Evolutionary conservation across 2,113 vertebrate genomes (phyloP).

Genomic region (Grammomys dolichurus): DNA sequence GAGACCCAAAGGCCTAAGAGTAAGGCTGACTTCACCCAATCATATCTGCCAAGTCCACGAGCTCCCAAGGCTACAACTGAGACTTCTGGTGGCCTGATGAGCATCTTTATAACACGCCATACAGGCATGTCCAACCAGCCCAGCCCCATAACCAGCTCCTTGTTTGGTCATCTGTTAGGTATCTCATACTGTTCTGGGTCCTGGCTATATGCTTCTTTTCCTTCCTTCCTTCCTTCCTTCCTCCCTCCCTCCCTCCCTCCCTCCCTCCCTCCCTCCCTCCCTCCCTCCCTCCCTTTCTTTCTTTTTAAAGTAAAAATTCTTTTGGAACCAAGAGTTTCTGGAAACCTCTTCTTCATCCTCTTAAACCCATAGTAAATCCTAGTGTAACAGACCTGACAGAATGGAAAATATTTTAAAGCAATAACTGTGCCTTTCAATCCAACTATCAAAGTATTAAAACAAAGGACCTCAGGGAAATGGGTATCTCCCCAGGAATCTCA

Average conservation of each 20-base stretch:
- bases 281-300: rapidly evolving
- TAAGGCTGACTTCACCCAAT: not conserved
- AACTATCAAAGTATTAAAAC: not conserved
- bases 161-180: no score
- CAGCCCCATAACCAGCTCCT: not conserved
- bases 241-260: rapidly evolving
- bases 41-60: not conserved
- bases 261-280: not conserved
- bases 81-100: not conserved
- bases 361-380: not conserved
- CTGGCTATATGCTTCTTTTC: not conserved
- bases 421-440: not conserved
- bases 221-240: not conserved
- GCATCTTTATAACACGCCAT: no score
- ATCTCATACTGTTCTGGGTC: not conserved
- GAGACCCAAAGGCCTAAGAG: not conserved
- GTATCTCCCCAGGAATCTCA: not conserved
- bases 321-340: not conserved
- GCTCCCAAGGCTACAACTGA: not conserved
- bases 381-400: not conserved
- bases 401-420: not conserved
- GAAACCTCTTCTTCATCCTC: not conserved
- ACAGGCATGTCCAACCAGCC: not conserved
- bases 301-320: not conserved
- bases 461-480: not conserved